Evolutionary conservation across 2,888 invertebrate species (phyloP).

Genomic region (Ophraella communa): DNA sequence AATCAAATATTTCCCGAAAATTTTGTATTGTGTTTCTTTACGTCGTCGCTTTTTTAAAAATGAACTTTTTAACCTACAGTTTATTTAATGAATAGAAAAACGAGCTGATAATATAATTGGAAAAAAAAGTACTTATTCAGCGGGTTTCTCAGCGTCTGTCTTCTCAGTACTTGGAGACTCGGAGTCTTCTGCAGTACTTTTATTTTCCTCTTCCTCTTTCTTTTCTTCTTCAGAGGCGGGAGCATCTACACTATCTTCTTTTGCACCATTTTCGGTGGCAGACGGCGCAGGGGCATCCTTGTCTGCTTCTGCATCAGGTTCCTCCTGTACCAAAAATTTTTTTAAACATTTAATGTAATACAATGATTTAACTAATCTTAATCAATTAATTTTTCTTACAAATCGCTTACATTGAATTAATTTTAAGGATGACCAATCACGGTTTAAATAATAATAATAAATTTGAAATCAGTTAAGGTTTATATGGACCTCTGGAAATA

Average conservation of each 20-base stretch:
- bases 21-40: constrained; percentile 35
- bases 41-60: constrained; percentile 37
- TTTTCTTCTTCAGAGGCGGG: constrained; percentile 52
- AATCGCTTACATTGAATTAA: no score
- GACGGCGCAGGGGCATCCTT: constrained; percentile 36
- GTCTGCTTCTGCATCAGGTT: not conserved
- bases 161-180: constrained; percentile 45
- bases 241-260: constrained; percentile 55
- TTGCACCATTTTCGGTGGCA: constrained; percentile 57
- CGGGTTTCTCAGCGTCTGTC: constrained; percentile 52
- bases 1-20: constrained; percentile 33
- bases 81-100: constrained; percentile 43
- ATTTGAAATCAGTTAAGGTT: no score
- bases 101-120: constrained; percentile 38
- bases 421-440: no score
- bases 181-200: constrained; percentile 43
- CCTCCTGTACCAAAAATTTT: constrained; percentile 32
- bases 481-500: no score
- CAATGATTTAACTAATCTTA: no score
- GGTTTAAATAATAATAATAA: no score
- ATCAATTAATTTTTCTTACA: no score
- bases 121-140: constrained; percentile 51
- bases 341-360: not conserved
- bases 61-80: constrained; percentile 48
- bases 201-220: constrained; percentile 48